Percentiles rank a stretch among this genome's conserved stretches.
Evolutionary conservation across 2,888 invertebrate genomes (phyloP).

Genomic region (Sipunculus nudus): DNA sequence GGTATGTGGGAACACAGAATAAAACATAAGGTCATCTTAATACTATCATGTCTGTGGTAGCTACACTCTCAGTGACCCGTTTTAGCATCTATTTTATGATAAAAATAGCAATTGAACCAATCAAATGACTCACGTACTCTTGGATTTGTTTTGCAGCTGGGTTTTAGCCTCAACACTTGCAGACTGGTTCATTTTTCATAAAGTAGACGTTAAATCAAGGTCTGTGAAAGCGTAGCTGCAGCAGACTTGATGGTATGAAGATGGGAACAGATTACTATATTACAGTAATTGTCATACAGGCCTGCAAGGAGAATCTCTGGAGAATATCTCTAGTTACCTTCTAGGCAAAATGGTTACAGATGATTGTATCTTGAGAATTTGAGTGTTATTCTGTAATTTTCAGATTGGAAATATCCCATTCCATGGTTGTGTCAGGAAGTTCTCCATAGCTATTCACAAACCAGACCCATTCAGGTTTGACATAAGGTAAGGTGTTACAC

Average conservation of each 20-base stretch:
- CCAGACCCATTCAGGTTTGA: slow-evolving; percentile 14
- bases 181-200: neutral
- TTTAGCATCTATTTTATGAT: too few relatives aligned
- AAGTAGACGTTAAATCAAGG: neutral
- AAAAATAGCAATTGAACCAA: too few relatives aligned
- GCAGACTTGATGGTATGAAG: neutral
- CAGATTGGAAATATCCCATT: slow-evolving; percentile 29
- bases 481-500: slow-evolving; percentile 15
- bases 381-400: too few relatives aligned
- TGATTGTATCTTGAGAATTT: neutral
- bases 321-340: neutral
- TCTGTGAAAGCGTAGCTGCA: neutral
- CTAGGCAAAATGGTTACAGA: neutral
- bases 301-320: neutral
- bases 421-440: slow-evolving; percentile 26
- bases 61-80: too few relatives aligned
- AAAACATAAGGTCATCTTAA: too few relatives aligned
- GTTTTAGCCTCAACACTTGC: neutral
- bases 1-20: too few relatives aligned
- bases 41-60: too few relatives aligned
- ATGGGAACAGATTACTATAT: too few relatives aligned
- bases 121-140: too few relatives aligned
- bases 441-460: slow-evolving; percentile 18
- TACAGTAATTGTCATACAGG: neutral
- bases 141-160: too few relatives aligned